Percentiles rank a stretch among this genome's conserved stretches.
Conservation (phyloP, 2,797 vertebrate genomes). For the Sebastes wilsoni region DNA sequence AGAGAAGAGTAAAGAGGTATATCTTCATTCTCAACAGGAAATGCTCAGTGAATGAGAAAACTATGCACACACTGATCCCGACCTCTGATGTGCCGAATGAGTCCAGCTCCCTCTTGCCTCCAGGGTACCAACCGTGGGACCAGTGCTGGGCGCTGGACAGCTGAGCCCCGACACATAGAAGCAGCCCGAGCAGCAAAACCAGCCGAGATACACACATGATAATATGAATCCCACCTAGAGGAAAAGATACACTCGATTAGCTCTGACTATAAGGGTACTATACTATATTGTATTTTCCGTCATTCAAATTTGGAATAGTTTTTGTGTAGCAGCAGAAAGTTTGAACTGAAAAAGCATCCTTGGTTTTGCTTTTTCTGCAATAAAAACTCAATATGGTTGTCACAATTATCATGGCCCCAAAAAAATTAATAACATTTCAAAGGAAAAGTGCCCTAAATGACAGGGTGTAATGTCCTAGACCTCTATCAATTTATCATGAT, state of each 20-base stretch:
- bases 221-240: constrained; percentile 22
- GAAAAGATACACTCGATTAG: neutral
- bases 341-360: neutral
- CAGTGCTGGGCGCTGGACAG: constrained; percentile 86
- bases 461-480: too few species aligned
- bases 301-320: neutral
- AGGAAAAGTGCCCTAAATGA: too few species aligned
- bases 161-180: constrained; percentile 77
- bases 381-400: neutral
- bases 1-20: neutral
- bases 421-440: rapidly evolving
- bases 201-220: constrained; percentile 79
- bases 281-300: neutral
- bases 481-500: too few species aligned
- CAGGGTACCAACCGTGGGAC: constrained; percentile 92
- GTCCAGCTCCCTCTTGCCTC: constrained; percentile 86
- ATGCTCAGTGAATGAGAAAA: neutral
- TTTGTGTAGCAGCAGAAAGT: neutral
- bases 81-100: constrained; percentile 80
- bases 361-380: neutral
- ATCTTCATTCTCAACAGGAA: neutral
- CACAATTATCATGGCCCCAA: too few species aligned
- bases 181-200: constrained; percentile 79
- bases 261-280: neutral
- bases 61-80: neutral